A percentile compares a stretch with the other conserved stretches of the same genome.
Conservation (phyloP, 2,888 invertebrate genomes). For the Eupeodes latifasciatus region DNA sequence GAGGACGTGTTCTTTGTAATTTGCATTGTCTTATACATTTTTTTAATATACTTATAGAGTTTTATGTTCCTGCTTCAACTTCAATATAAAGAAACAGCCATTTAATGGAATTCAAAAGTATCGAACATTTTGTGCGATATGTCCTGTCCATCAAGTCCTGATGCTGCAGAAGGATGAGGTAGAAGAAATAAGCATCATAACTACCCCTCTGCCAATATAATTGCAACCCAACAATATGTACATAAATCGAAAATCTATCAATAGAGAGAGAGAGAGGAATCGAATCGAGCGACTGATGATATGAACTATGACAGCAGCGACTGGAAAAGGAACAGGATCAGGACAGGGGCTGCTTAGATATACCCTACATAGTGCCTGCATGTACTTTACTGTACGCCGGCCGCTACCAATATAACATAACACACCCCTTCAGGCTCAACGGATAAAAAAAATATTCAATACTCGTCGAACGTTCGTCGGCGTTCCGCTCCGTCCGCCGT, state of each 20-base stretch:
- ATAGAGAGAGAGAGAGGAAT: conserved; percentile 44
- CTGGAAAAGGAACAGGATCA: too few relatives aligned
- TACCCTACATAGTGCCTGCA: conserved; percentile 1
- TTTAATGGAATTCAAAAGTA: conserved; percentile 72
- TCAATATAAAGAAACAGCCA: conserved; percentile 45
- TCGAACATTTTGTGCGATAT: conserved; percentile 51
- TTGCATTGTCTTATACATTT: conserved; percentile 23
- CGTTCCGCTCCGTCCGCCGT: too few relatives aligned
- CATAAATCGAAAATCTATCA: conserved; percentile 73
- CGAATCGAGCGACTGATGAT: conserved; percentile 32
- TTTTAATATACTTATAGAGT: not conserved
- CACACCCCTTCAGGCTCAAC: conserved; percentile 53
- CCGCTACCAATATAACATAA: conserved; percentile 42
- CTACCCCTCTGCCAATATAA: conserved; percentile 46
- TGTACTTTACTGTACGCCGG: conserved; percentile 2
- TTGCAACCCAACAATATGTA: conserved; percentile 49
- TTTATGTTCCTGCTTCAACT: conserved; percentile 28
- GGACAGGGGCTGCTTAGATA: conserved; percentile 69
- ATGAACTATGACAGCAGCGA: conserved; percentile 66
- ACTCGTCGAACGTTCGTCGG: conserved; percentile 36
- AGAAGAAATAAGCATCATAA: conserved; percentile 4
- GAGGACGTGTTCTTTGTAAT: conserved; percentile 73
- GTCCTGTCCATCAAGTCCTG: not conserved
- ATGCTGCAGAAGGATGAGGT: conserved; percentile 1
- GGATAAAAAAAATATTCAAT: conserved; percentile 57